These are phyloP conservation scores for Parauchenoglanis ngamensis DNA, from an alignment of 2,797 vertebrate species.

Conservation along the genomic window DNA sequence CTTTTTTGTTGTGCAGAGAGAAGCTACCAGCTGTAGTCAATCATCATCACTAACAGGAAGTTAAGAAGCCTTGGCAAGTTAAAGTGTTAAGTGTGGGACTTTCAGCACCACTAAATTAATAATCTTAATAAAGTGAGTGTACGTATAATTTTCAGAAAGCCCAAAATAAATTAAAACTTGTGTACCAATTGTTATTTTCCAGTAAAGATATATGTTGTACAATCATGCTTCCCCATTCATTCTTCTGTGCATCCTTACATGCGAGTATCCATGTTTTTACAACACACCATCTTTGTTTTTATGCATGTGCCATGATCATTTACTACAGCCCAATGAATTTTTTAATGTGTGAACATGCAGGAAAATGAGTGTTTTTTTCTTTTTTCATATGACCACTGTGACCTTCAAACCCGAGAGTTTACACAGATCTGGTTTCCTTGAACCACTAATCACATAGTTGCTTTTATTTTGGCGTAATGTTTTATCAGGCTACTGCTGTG, in stretches of 20 bases:
- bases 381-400: conserved; percentile 45
- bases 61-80: too few relatives aligned
- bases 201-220: too few relatives aligned
- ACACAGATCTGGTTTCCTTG: conserved; percentile 45
- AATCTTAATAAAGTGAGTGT: too few relatives aligned
- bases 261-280: background rate
- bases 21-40: too few relatives aligned
- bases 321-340: background rate
- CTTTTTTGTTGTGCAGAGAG: too few relatives aligned
- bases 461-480: conserved; percentile 56
- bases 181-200: too few relatives aligned
- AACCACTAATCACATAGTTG: conserved; percentile 58
- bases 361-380: conserved; percentile 1
- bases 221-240: too few relatives aligned
- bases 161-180: too few relatives aligned
- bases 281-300: background rate
- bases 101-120: too few relatives aligned
- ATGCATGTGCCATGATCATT: background rate
- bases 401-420: conserved; percentile 38
- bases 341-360: background rate
- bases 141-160: too few relatives aligned
- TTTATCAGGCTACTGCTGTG: conserved; percentile 48
- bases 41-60: too few relatives aligned
- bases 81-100: too few relatives aligned
- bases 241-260: background rate